These are phyloP conservation scores for Pycnomerus fuliginosus DNA, from an alignment of 2,888 invertebrate species.

Conservation along the genomic window DNA sequence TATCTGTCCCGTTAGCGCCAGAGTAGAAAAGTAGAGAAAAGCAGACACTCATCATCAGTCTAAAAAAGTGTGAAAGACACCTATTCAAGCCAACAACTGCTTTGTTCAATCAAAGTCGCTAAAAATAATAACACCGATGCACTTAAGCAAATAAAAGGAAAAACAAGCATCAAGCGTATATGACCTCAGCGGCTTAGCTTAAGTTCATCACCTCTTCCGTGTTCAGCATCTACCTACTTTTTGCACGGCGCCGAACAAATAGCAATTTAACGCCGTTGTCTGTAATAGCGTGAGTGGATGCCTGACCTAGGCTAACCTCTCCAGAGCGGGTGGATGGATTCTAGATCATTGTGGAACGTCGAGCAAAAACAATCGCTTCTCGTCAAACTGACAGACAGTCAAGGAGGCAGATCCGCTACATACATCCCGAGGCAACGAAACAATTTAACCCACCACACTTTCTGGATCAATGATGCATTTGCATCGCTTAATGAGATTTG, in stretches of 20 bases:
- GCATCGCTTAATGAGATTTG: slow-evolving; percentile 29
- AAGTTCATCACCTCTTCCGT: slow-evolving; percentile 30
- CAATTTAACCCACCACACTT: slow-evolving; percentile 32
- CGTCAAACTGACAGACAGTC: slow-evolving; percentile 39
- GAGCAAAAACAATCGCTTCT: slow-evolving; percentile 38
- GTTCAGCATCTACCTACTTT: slow-evolving; percentile 31
- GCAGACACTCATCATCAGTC: slow-evolving; percentile 13
- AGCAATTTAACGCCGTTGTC: slow-evolving; percentile 36
- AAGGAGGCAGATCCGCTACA: slow-evolving; percentile 32
- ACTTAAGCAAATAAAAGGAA: slow-evolving; percentile 6
- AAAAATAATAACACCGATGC: slow-evolving; percentile 16
- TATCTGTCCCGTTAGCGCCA: slow-evolving; percentile 13
- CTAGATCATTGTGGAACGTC: slow-evolving; percentile 36
- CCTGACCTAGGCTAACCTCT: slow-evolving; percentile 40
- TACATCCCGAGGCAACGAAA: slow-evolving; percentile 36
- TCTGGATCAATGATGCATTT: slow-evolving; percentile 28
- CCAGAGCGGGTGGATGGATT: slow-evolving; percentile 30
- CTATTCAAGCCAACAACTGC: slow-evolving; percentile 6
- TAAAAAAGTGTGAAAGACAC: slow-evolving; percentile 16
- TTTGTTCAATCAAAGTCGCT: slow-evolving; percentile 15
- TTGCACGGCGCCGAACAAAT: slow-evolving; percentile 31
- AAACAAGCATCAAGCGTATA: slow-evolving; percentile 10
- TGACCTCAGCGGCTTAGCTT: slow-evolving; percentile 19
- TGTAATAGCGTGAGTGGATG: slow-evolving; percentile 37
- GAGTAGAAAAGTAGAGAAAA: slow-evolving; percentile 17